Base-by-base conservation (phyloP, 2,888 invertebrate species). In the Luperina testacea region DNA sequence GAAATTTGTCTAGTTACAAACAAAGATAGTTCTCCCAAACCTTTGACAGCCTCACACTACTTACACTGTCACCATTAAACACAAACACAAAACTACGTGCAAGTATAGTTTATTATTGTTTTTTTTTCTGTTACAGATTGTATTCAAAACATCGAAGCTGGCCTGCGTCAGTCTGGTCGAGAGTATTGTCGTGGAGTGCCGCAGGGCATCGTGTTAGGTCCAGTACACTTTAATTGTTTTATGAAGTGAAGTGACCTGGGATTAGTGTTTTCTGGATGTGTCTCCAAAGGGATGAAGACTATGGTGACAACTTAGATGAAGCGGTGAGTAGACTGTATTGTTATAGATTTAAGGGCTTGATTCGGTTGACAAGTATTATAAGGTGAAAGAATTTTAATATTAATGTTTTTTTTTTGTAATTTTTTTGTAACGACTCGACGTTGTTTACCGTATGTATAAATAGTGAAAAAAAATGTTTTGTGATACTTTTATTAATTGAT, bases 101-200 rank as follows among this genome's bases (percentile, higher is more conserved):
- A 89, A 82, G 90, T 90, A 83, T 90, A 94, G 94, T 95, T 96
- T 96, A 96, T 95, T 96, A 96, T 96, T 96, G 94, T 96, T 96
- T 95, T 96, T 96, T 89, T 95, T 94, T 95, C 94, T 95, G 94
- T 96, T 96, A 94, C 96, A 97, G 96, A 95, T 95, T 95, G 96
- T 96, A 95, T 96, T 95, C 95, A 96, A 96, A 96, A 96, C 96
- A 97, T 94, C 81, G 89, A 90, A 90, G 91, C 90, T 91, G 92
- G 90, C 89, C 87, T 89, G 92, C 91, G 90, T 93, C 95, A 95
- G 95, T 96, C 92, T 90, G 87, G 88, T 87, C 91, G 91, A 92
- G 94, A 91, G 91, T 88, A 90, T 91, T 90, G 89, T 83, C 88
- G 93, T 87, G 94, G 95, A 78, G 94, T 95, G 93, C 94, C 95